Base-by-base conservation (phyloP, 2,113 vertebrate genomes). In the Cheilinus undulatus region DNA sequence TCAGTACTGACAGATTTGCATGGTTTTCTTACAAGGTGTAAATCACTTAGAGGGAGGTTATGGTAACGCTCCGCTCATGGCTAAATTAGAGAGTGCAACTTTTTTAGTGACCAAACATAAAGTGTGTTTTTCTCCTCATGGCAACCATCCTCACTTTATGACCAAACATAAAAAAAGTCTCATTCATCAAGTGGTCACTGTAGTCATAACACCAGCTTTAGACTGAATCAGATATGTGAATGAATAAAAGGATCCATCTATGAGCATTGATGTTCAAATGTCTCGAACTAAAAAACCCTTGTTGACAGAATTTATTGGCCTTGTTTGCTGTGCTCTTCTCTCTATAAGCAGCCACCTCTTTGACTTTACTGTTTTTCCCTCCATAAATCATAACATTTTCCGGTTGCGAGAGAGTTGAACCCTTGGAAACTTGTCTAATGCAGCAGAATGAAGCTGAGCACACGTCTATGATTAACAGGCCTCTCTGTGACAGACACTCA, bases 1-100 rank as follows among this genome's bases (percentile, higher is more conserved):
- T 88, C 84, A 84, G 87, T 69, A 84, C 83, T 84, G 73, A 86
- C 82, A 90, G 86, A 85, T 89, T 74, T 88, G 86, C 73, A 78
- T 74, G 78, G 77, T 73, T 87, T 82, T 78, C 58, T 68, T 69
- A 77, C 69, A 66, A 69, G 76, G 80, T 84, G 74, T 92, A 93
- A 93, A 92, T 93, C 91, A 91, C 53, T 1, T 40, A 26, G 30
- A 66, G 62, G 20, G 42, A 65, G 88, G 63, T 73, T 86, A 20
- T 40, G 78, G 78, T 77, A 77, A 84, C 76, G 49, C 62, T 76
- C 71, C 48, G 75, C 61, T 86, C 80, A 81, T 82, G 80, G 73
- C 78, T 80, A 88, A 85, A 91, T 92, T 91, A 90, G 72, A 91
- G 89, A 87, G 73, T 69, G 34, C 66, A 54, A 57, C 24, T 1